Evolutionary conservation across 2,113 vertebrate genomes (phyloP).

Genomic region (Zosterops pallidus): DNA sequence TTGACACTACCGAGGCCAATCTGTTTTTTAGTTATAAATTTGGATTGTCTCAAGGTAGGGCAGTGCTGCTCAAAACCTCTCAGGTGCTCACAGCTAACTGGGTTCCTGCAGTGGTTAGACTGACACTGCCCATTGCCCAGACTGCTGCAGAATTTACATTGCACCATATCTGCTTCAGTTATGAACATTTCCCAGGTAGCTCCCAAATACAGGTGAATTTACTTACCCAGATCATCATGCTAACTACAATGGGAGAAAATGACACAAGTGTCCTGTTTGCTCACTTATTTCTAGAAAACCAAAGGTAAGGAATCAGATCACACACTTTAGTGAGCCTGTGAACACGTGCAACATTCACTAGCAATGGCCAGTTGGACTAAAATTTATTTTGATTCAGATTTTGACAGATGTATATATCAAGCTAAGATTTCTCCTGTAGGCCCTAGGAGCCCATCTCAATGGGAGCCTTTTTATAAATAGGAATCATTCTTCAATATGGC

Average conservation of each 20-base stretch:
- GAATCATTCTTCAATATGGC: not conserved
- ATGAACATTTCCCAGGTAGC: not conserved
- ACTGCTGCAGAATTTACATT: not conserved
- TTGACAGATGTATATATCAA: not conserved
- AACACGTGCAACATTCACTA: not conserved
- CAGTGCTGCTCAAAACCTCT: not conserved
- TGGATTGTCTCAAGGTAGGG: not conserved
- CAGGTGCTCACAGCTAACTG: accelerated
- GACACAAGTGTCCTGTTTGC: not conserved
- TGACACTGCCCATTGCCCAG: not conserved
- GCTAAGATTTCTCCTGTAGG: not conserved
- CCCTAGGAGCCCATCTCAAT: not conserved
- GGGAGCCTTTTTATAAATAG: not conserved
- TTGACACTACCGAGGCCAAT: accelerated
- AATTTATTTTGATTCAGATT: not conserved
- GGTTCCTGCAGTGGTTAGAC: not conserved
- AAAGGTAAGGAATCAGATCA: not conserved
- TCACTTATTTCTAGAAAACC: not conserved
- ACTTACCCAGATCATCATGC: not conserved
- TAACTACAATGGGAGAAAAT: not conserved
- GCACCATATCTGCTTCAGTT: not conserved
- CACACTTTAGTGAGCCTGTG: not conserved
- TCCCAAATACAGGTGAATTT: not conserved
- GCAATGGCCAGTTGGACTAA: not conserved
- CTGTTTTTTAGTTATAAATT: not conserved